Base-by-base conservation (phyloP, 2,113 vertebrate species). In the Oncorhynchus clarkii region DNA sequence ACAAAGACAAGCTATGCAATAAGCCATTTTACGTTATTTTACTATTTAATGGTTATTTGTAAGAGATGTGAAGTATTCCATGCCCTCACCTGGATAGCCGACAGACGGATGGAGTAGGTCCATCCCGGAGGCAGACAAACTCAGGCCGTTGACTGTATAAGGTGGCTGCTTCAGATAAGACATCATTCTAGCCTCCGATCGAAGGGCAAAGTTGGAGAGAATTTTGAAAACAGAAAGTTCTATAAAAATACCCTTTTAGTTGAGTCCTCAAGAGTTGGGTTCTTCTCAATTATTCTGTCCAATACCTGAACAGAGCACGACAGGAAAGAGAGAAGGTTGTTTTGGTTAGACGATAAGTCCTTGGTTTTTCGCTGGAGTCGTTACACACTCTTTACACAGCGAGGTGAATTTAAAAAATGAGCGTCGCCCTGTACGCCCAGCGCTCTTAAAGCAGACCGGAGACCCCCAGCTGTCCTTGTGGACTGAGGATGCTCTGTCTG, bases 91-190 rank as follows among this genome's bases (percentile, higher is more conserved):
- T 85, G 97, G 96, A 83, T 99, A 99, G 88, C 97, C 98, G 87
- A 99, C 96, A n/a, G 97, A 98, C 1, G 98, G 98, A 34, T 99
- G 98, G 76, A 99, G 93, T 78, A 99, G 90, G 88, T 99, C 98
- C 97, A 99, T 96, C 73, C 97, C 97, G 72, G 97, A 97, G 85
- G 96, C 95, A 87, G 96, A 97, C 92, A 99, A 93, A 80, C 96
- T 98, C 90, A 99, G 94, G 78, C 97, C 97, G 93, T 99, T 99
- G 91, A 99, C 96, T 83, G 97, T 94, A 62, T 99, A 99, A 92
- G 98, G 96, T 89, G 96, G 96, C 94, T 98, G 97, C 94, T 99
- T 99, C 90, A 98, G 92, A 95, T 99, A 99, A 92, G 97, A 98
- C 97, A 99, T 99, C 97, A 99, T 98, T 94, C 93, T 97, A 95